phyloP scores from a whole-genome alignment of 1,140 invertebrate genomes.

The Lordiphosa collinella region DNA sequence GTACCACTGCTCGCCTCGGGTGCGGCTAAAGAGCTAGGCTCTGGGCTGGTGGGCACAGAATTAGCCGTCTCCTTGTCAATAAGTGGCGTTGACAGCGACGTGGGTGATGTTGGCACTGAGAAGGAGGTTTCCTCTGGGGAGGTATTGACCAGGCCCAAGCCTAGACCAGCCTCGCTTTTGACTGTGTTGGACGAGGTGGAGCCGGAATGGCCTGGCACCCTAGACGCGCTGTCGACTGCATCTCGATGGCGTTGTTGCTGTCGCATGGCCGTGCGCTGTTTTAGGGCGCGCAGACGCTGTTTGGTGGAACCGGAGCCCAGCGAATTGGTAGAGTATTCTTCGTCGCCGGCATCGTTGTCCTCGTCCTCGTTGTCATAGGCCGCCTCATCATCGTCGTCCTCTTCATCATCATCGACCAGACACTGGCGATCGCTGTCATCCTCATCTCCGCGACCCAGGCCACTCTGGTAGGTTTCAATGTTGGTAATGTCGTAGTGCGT shows the following conservation, averaged over 20 bases:
- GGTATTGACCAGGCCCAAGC: conserved; percentile 36
- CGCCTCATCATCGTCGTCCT: conserved; percentile 55
- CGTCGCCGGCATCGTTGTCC: conserved; percentile 71
- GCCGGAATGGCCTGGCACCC: conserved; percentile 35
- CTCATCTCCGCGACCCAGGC: conserved; percentile 55
- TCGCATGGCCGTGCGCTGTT: conserved; percentile 53
- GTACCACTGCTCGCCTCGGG: conserved; percentile 53
- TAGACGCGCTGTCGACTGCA: conserved; percentile 55
- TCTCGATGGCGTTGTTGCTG: conserved; percentile 55
- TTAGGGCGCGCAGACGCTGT: conserved; percentile 62
- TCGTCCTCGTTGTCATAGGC: conserved; percentile 73
- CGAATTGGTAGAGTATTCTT: conserved; percentile 71
- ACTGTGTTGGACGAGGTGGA: conserved; percentile 70
- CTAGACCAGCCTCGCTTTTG: conserved; percentile 55
- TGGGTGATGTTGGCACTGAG: conserved; percentile 78
- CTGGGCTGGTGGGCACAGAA: conserved; percentile 90
- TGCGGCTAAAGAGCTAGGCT: conserved; percentile 82
- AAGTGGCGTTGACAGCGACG: conserved; percentile 70
- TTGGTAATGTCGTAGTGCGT: conserved; percentile 77
- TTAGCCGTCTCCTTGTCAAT: conserved; percentile 81
- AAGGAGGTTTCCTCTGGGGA: conserved; percentile 76
- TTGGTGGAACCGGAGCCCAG: conserved; percentile 65
- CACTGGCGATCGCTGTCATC: conserved; percentile 74
- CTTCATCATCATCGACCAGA: conserved; percentile 59
- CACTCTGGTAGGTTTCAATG: conserved; percentile 76